Evolutionary conservation across 2,888 invertebrate genomes (phyloP).

Genomic region (Parasteatoda lunata): DNA sequence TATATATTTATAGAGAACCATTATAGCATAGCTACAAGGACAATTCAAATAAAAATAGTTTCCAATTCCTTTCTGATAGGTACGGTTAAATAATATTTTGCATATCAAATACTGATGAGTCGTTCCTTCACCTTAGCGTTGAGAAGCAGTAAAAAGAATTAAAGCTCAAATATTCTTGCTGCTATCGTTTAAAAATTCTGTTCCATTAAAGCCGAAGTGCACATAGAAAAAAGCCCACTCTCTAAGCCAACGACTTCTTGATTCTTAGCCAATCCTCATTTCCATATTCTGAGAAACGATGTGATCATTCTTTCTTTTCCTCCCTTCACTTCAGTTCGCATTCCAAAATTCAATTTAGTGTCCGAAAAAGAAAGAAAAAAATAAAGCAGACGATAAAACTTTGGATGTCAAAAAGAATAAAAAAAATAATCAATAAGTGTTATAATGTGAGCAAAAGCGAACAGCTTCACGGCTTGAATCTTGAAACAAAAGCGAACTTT

Average conservation of each 20-base stretch:
- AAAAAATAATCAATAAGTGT: slow-evolving; percentile 38
- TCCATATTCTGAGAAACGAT: slow-evolving; percentile 35
- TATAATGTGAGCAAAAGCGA: slow-evolving; percentile 12
- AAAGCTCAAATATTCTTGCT: no score
- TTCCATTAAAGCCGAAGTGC: no score
- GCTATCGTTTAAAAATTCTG: no score
- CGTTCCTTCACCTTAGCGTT: no score
- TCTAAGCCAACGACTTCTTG: neutral
- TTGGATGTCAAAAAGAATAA: slow-evolving; percentile 24
- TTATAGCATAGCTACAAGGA: no score
- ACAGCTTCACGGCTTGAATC: slow-evolving; percentile 14
- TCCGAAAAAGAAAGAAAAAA: slow-evolving; percentile 14
- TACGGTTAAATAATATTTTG: no score
- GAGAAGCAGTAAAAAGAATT: no score
- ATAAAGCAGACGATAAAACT: slow-evolving; percentile 9
- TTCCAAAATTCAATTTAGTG: slow-evolving; percentile 46
- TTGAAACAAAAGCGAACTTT: slow-evolving; percentile 46
- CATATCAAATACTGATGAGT: no score
- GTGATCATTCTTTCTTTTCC: slow-evolving; percentile 7
- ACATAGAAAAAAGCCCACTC: neutral
- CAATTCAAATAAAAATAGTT: no score
- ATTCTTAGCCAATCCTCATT: slow-evolving; percentile 31
- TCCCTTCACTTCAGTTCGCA: neutral
- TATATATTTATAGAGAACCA: no score
- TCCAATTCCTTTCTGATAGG: no score